Evolutionary conservation across 2,888 invertebrate species (phyloP).

Genomic region (Mechanitis messenoides): DNA sequence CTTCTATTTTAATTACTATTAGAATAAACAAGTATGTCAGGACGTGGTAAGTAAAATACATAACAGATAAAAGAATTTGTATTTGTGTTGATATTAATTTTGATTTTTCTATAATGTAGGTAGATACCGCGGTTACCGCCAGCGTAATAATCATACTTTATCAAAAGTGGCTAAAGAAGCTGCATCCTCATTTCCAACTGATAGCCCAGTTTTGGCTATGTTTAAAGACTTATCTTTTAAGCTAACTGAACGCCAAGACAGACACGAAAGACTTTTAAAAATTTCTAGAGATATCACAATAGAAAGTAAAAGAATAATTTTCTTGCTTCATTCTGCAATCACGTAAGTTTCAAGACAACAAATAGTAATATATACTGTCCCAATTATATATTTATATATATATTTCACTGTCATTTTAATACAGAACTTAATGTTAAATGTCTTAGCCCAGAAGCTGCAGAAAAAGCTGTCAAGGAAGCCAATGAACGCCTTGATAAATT

Average conservation of each 20-base stretch:
- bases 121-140: slow-evolving; percentile 40
- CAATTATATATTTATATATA: neutral
- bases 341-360: slow-evolving; percentile 54
- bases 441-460: slow-evolving; percentile 52
- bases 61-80: neutral
- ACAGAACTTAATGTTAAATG: neutral
- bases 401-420: neutral
- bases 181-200: slow-evolving; percentile 46
- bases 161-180: slow-evolving; percentile 53
- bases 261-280: slow-evolving; percentile 89
- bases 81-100: neutral
- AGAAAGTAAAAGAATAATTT: slow-evolving; percentile 93
- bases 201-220: slow-evolving; percentile 75
- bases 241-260: slow-evolving; percentile 87
- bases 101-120: slow-evolving; percentile 33
- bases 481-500: slow-evolving; percentile 80
- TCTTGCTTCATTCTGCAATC: slow-evolving; percentile 84
- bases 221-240: slow-evolving; percentile 80
- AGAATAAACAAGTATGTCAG: slow-evolving; percentile 39
- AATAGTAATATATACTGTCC: slow-evolving; percentile 6
- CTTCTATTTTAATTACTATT: too few relatives aligned
- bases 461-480: slow-evolving; percentile 67
- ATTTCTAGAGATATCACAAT: slow-evolving; percentile 89
- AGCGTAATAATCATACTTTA: slow-evolving; percentile 46
- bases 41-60: slow-evolving; percentile 38